A percentile compares a stretch with the other conserved stretches of the same genome.
phyloP scores from a whole-genome alignment of 2,113 vertebrate genomes.

The Dunckerocampus dactyliophorus region DNA sequence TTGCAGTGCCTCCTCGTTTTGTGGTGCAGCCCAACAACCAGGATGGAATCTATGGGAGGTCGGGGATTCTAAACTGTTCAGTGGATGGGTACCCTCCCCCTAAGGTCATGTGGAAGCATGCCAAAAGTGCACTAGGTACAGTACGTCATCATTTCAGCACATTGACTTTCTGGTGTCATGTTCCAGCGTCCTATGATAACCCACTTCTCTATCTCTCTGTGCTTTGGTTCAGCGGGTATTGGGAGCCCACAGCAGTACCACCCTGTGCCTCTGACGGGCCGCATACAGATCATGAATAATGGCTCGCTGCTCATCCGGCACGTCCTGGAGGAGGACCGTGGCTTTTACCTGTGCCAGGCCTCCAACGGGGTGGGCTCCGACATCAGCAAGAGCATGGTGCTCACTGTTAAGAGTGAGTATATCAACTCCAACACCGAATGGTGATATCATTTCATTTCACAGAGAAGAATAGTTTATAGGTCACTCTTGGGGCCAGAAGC shows the following conservation, averaged over 20 bases:
- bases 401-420: slow-evolving; percentile 95
- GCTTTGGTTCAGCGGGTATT: slow-evolving; percentile 70
- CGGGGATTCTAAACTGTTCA: slow-evolving; percentile 92
- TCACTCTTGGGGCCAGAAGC: background rate
- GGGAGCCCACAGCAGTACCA: slow-evolving; percentile 98
- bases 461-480: background rate
- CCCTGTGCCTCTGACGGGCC: slow-evolving; percentile 91
- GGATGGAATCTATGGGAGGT: slow-evolving; percentile 95
- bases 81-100: slow-evolving; percentile 96
- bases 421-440: background rate
- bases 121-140: slow-evolving; percentile 80
- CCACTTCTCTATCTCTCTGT: background rate
- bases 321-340: slow-evolving; percentile 94
- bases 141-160: too few species aligned
- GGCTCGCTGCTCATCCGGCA: slow-evolving; percentile 95
- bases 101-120: slow-evolving; percentile 98
- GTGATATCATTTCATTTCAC: background rate
- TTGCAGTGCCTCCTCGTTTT: slow-evolving; percentile 92
- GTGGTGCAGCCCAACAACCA: slow-evolving; percentile 98
- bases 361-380: slow-evolving; percentile 97
- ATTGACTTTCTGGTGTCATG: slow-evolving; percentile 3
- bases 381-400: slow-evolving; percentile 99
- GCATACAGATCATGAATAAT: slow-evolving; percentile 95
- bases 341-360: slow-evolving; percentile 97
- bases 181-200: background rate